Conservation (phyloP, 2,888 invertebrate species). For the Drosophila macrothrix region DNA sequence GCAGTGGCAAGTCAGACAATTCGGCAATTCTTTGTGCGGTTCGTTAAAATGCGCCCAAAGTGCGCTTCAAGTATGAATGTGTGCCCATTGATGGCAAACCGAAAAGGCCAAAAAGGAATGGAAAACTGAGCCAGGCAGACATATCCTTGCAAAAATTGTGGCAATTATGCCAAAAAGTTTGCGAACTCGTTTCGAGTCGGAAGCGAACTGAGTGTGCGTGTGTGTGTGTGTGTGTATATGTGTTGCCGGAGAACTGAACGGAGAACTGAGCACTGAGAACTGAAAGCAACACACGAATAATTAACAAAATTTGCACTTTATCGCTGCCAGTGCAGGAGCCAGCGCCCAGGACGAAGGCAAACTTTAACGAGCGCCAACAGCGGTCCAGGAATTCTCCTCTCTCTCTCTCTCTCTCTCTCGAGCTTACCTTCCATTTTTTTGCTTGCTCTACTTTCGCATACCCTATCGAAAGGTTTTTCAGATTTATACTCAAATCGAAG, state of each 20-base stretch:
- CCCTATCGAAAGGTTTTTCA: not conserved
- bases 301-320: conserved; percentile 83
- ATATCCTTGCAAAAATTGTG: conserved; percentile 72
- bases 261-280: conserved; percentile 14
- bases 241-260: conserved; percentile 2
- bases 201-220: not conserved
- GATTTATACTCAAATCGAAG: not conserved
- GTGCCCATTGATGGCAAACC: conserved; percentile 40
- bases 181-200: conserved; percentile 57
- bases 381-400: conserved; percentile 34
- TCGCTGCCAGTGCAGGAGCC: conserved; percentile 70
- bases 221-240: not conserved
- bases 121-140: conserved; percentile 31
- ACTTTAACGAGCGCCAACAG: conserved; percentile 44
- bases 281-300: conserved; percentile 75
- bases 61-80: conserved; percentile 24
- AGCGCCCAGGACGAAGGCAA: conserved; percentile 23
- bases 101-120: conserved; percentile 25
- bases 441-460: conserved; percentile 6
- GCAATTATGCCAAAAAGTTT: conserved; percentile 74
- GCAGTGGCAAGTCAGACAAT: conserved; percentile 16
- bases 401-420: conserved; percentile 48
- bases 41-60: conserved; percentile 31
- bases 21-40: conserved; percentile 25
- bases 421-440: conserved; percentile 20